Base-by-base conservation (phyloP, 2,113 vertebrate genomes). In the Melanotaenia duboulayi region DNA sequence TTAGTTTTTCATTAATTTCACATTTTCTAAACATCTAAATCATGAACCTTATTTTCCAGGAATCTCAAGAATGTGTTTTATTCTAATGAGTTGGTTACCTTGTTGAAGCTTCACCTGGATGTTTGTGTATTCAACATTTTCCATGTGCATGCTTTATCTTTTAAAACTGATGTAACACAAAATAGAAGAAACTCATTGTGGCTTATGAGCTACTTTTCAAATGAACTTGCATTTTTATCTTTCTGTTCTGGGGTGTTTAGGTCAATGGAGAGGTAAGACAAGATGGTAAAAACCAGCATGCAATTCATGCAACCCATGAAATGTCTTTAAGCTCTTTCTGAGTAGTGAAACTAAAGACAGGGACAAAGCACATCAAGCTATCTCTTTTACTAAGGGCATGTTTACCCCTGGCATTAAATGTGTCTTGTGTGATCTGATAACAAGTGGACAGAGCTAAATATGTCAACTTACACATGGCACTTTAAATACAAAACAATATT, bases 251-350 rank as follows among this genome's bases (percentile, higher is more conserved):
- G 92, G 84, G 94, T 92, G 90, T 96, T 68, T 96, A 98, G 95
- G 95, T 97, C 95, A 86, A 95, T 96, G 93, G 96, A 97, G 95
- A 99, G 96, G 97, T 97, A 99, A 97, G 96, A 92, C 72, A 66
- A 88, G 91, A 91, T 91, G 87, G 84, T 89, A 94, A 78, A 90
- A 86, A 35, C 80, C 90, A 89, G 90, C 93, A 95, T 96, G 94
- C 87, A 90, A 90, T 91, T 79, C 37, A 91, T 88, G 68, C 85
- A 83, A 90, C 88, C 90, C 46, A 14, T 48, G 25, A 67, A 73
- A 86, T 64, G 24, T 48, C 88, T 39, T 58, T 37, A 61, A 65
- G 50, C 40, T 50, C 25, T 74, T 73, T n/a, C 64, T 79, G 65
- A 84, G 55, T 56, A 69, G 37, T 57, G 13, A 19, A 48, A 73